Evolutionary conservation across 1,140 invertebrate species (phyloP).

Genomic region (Trichoplusia ni): DNA sequence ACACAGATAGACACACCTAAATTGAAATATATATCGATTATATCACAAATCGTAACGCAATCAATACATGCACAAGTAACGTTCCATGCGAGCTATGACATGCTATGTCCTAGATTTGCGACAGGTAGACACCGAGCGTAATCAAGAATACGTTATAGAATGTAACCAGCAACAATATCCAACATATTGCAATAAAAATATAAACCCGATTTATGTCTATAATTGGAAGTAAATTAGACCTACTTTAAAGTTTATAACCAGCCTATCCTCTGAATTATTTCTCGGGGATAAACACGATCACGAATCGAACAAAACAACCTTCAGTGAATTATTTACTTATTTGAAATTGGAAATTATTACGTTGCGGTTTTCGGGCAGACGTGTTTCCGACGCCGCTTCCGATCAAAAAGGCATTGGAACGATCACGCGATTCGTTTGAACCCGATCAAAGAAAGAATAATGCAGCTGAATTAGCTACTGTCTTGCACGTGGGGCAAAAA

Average conservation of each 20-base stretch:
- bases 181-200: slow-evolving; percentile 52
- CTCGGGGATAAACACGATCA: slow-evolving; percentile 36
- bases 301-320: slow-evolving; percentile 48
- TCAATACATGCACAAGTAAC: slow-evolving; percentile 49
- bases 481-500: slow-evolving; percentile 44
- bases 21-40: slow-evolving; percentile 65
- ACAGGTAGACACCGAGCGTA: slow-evolving; percentile 56
- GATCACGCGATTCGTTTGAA: slow-evolving; percentile 63
- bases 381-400: slow-evolving; percentile 76
- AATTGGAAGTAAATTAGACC: slow-evolving; percentile 38
- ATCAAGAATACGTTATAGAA: slow-evolving; percentile 39
- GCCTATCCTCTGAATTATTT: slow-evolving; percentile 51
- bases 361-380: slow-evolving; percentile 74
- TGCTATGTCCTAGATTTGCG: slow-evolving; percentile 75
- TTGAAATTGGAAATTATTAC: slow-evolving; percentile 73
- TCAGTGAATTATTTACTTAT: slow-evolving; percentile 66
- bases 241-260: slow-evolving; percentile 44
- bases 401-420: slow-evolving; percentile 49
- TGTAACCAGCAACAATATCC: slow-evolving; percentile 33
- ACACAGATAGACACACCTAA: slow-evolving; percentile 39
- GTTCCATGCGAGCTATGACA: slow-evolving; percentile 67
- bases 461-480: slow-evolving; percentile 35
- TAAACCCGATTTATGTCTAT: slow-evolving; percentile 30
- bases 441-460: slow-evolving; percentile 39
- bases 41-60: slow-evolving; percentile 70